A percentile compares a stretch with the other conserved stretches of the same genome.
phyloP scores from a whole-genome alignment of 2,113 vertebrate species.

The Orycteropus afer region DNA sequence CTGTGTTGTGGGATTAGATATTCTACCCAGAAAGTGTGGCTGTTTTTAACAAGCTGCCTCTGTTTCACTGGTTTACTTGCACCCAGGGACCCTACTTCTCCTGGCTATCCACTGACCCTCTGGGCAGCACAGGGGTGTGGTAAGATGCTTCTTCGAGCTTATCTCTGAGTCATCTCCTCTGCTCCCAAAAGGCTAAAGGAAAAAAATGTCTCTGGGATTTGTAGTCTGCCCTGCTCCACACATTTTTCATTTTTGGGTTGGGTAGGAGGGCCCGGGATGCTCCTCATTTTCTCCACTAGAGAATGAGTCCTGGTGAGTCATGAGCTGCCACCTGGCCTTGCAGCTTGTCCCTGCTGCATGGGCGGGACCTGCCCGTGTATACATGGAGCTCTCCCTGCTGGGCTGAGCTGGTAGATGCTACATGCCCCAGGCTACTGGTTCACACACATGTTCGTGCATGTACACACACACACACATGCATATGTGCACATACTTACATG shows the following conservation, averaged over 20 bases:
- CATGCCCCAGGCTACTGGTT: not conserved
- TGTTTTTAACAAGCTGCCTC: not conserved
- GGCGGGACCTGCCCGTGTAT: fast-evolving
- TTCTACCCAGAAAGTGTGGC: not conserved
- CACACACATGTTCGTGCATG: not conserved
- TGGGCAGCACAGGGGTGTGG: too few species aligned
- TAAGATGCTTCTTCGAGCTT: not conserved
- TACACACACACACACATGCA: too few species aligned
- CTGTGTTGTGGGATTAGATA: too few species aligned
- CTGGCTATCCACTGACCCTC: too few species aligned
- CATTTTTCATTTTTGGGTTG: slow-evolving; percentile 21
- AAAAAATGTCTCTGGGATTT: not conserved
- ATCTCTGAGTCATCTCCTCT: fast-evolving
- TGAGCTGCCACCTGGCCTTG: too few species aligned
- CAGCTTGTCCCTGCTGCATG: not conserved
- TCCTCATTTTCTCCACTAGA: not conserved
- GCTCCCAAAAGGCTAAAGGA: not conserved
- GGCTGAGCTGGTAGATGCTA: too few species aligned
- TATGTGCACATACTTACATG: too few species aligned
- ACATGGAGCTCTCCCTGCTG: too few species aligned
- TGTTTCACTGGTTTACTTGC: not conserved
- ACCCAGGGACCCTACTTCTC: not conserved
- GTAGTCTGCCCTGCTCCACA: slow-evolving; percentile 10
- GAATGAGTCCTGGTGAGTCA: not conserved
- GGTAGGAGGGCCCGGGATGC: not conserved